phyloP scores from a whole-genome alignment of 2,113 vertebrate species.

The Rutilus rutilus region DNA sequence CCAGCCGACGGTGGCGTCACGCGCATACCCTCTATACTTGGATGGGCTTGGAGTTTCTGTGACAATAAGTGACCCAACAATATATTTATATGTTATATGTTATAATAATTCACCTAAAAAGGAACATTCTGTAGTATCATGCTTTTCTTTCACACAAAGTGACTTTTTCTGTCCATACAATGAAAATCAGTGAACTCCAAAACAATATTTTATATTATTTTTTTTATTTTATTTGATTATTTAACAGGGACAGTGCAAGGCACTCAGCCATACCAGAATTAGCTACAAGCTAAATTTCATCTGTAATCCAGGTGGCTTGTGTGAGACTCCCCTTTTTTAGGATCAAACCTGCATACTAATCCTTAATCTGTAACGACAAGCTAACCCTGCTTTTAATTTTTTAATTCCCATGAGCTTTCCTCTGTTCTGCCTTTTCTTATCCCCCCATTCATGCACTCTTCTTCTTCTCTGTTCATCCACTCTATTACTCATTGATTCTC shows the following conservation, averaged over 20 bases:
- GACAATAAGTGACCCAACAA: neutral
- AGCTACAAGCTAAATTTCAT: too few species aligned
- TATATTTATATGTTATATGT: neutral
- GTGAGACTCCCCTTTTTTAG: neutral
- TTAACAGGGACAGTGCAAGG: too few species aligned
- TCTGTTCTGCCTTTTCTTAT: neutral
- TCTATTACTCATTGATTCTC: slow-evolving; percentile 31
- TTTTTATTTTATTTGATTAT: too few species aligned
- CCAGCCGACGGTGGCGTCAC: too few species aligned
- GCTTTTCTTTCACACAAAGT: neutral
- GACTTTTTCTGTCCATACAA: neutral
- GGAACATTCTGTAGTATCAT: neutral
- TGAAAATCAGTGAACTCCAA: neutral
- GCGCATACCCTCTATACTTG: neutral
- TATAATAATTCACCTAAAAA: neutral
- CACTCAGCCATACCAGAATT: too few species aligned
- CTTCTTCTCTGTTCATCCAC: slow-evolving; percentile 18
- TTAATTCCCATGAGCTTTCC: neutral
- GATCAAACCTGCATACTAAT: neutral
- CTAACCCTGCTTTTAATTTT: neutral
- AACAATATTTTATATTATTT: too few species aligned
- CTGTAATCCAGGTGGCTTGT: too few species aligned
- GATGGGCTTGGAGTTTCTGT: neutral
- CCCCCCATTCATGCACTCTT: neutral
- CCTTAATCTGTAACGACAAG: neutral